Percentiles rank a stretch among this genome's conserved stretches.
Conservation (phyloP, 2,797 vertebrate genomes). For the Trachops cirrhosus region DNA sequence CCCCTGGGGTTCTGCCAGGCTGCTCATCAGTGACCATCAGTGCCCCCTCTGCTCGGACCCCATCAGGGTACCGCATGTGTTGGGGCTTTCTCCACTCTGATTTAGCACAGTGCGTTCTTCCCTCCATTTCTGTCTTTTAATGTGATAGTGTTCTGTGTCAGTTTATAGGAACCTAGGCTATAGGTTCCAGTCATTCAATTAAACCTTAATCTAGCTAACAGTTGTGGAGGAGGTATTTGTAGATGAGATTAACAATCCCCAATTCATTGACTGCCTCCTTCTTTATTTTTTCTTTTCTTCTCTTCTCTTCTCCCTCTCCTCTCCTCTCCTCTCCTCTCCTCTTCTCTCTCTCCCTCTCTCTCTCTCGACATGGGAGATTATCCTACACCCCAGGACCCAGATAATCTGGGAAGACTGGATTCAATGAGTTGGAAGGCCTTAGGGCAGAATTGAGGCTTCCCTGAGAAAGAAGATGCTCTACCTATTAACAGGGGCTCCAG, state of each 20-base stretch:
- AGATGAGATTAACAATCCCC: not conserved
- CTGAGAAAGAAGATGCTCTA: not conserved
- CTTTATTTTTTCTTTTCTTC: rapidly evolving
- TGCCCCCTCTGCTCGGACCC: not conserved
- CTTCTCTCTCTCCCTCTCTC: rapidly evolving
- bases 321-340: too few species aligned
- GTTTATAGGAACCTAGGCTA: not conserved
- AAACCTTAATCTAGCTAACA: not conserved
- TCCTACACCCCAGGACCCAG: too few species aligned
- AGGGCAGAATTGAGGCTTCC: not conserved
- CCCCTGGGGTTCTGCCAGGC: not conserved
- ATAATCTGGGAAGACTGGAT: not conserved
- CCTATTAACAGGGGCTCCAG: not conserved
- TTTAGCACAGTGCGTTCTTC: not conserved
- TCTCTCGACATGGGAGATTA: not conserved
- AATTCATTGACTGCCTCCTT: not conserved
- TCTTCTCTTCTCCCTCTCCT: rapidly evolving
- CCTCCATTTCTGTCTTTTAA: not conserved
- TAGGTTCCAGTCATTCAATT: not conserved
- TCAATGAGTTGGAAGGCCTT: not conserved
- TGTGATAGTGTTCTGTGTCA: not conserved
- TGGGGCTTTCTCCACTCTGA: not conserved
- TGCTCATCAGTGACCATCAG: too few species aligned
- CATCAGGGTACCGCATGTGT: rapidly evolving
- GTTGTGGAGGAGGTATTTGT: not conserved